phyloP scores from a whole-genome alignment of 1,140 invertebrate species.

The Cydia amplana region DNA sequence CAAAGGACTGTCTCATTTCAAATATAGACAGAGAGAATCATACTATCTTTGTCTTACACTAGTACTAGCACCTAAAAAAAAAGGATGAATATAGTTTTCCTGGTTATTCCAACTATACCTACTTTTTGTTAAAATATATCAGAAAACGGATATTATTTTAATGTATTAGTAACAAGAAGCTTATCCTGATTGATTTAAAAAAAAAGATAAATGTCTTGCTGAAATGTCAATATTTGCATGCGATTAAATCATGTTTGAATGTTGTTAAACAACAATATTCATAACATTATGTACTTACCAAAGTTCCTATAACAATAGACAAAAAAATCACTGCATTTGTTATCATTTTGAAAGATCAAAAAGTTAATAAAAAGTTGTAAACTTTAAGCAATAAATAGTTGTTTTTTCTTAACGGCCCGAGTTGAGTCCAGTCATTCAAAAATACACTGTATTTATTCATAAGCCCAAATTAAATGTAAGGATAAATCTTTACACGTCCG shows the following conservation, averaged over 20 bases:
- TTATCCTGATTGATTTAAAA: too few species aligned
- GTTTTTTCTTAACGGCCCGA: background rate
- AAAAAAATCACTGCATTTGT: background rate
- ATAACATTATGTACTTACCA: constrained; percentile 19
- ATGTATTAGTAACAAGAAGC: too few species aligned
- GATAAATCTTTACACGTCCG: background rate
- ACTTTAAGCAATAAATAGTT: background rate
- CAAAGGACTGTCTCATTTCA: too few species aligned
- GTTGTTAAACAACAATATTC: background rate
- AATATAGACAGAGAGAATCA: too few species aligned
- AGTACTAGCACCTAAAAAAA: too few species aligned
- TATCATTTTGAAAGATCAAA: background rate
- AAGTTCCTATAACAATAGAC: background rate
- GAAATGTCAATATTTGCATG: background rate
- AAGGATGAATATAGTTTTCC: too few species aligned
- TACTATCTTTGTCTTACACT: too few species aligned
- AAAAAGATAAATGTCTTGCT: background rate
- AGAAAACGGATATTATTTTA: too few species aligned
- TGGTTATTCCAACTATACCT: too few species aligned
- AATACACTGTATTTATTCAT: background rate
- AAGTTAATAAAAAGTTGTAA: background rate
- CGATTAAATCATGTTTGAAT: background rate
- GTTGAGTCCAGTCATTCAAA: background rate
- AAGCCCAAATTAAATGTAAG: background rate
- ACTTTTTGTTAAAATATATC: too few species aligned